Percentiles rank a stretch among this genome's conserved stretches.
phyloP scores from a whole-genome alignment of 2,113 vertebrate species.

The western clawed frog (Xenopus tropicalis) region UCB_Xtro_10.0 CM004448.2:100834501-100835000 shows the following conservation, averaged over 20 bases:
- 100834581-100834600: not conserved
- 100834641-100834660: conserved; percentile 3
- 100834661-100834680: conserved; percentile 1
- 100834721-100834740: not conserved
- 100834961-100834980: too few species aligned
- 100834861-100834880: too few species aligned
- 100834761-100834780: not conserved
- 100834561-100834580: not conserved
- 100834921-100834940: too few species aligned
- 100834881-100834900: too few species aligned
- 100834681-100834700: conserved; percentile 1
- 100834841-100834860: not conserved
- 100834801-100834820: not conserved
- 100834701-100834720: not conserved
- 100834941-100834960: too few species aligned
- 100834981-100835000: too few species aligned
- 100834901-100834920: too few species aligned
- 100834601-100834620: not conserved
- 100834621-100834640: conserved; percentile 4
- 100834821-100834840: not conserved
- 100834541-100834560: not conserved
- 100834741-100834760: not conserved
- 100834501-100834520: too few species aligned
- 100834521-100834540: not conserved
- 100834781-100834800: not conserved